Conservation (phyloP, 2,888 invertebrate species). For the Aquatica leii region DNA sequence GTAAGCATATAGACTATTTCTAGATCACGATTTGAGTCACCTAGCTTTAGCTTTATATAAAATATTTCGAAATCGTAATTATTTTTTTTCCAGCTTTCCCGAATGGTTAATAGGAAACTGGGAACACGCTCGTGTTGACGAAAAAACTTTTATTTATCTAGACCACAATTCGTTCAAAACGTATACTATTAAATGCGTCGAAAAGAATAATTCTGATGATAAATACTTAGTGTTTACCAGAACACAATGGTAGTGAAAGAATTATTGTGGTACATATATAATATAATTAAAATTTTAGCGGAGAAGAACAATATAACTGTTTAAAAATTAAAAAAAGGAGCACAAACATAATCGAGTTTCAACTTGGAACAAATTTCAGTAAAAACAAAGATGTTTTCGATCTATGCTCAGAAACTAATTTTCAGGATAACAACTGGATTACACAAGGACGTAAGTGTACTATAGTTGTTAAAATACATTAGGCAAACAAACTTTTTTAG, state of each 20-base stretch:
- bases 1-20: conserved; percentile 47
- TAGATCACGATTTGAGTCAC: neutral
- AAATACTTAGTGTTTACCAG: conserved; percentile 63
- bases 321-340: conserved; percentile 67
- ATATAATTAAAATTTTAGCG: conserved; percentile 59
- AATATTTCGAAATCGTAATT: neutral
- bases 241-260: conserved; percentile 63
- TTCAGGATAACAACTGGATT: conserved; percentile 66
- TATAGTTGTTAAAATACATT: neutral
- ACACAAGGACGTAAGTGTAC: conserved; percentile 69
- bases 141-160: conserved; percentile 62
- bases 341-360: conserved; percentile 69
- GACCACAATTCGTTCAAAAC: conserved; percentile 64
- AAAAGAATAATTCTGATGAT: no score
- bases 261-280: conserved; percentile 7
- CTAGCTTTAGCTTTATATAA: no score
- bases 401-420: conserved; percentile 58
- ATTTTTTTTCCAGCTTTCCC: conserved; percentile 62
- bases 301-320: conserved; percentile 67
- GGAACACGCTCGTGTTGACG: conserved; percentile 65
- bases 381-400: conserved; percentile 49
- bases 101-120: conserved; percentile 71
- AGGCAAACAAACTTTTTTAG: conserved; percentile 21
- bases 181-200: conserved; percentile 63
- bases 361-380: conserved; percentile 60